Evolutionary conservation across 2,888 invertebrate species (phyloP), one percentile per base, ranked within the genome.

Genomic region (Dioctria linearis): DNA sequence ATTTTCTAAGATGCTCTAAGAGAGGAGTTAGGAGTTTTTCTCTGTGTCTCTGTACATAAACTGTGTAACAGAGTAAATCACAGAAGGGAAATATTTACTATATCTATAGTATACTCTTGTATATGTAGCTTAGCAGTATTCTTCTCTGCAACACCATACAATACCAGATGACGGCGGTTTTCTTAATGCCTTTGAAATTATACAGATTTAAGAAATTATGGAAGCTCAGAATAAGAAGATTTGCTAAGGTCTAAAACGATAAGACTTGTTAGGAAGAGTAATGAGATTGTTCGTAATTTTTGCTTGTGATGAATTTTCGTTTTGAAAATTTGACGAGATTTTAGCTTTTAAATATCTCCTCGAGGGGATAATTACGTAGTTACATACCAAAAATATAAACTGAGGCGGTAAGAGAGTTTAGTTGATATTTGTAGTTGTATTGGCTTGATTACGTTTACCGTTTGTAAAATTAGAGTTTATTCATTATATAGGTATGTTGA

Each of bases 121-220:
- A 59, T 5, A 25, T 11, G 13, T 59, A 6, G n/a, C 59, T 25
- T n/a, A 59, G n/a, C 25, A 5, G n/a, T 11, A 13, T 6, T 13
- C 13, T 59, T 25, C 25, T 25, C 25, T 1, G 25, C 25, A 25
- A 25, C 25, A 25, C 25, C 25, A 25, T 25, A 25, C 25, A 25
- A 11, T 40, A 57, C 42, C 46, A 61, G 75, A 76, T 63, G 63
- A 49, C 63, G 63, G 63, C 25, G 73, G 42, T 46, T 43, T 63
- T 46, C 46, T 76, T 76, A 76, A 76, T 61, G 63, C 76, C 63
- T 61, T 57, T 63, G 51, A 76, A 76, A 76, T 76, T 76, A 76
- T 76, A 76, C 76, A 76, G 76, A 76, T 63, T 76, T 76, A 46
- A 49, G 76, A 63, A 63, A 63, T 76, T 63, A 76, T 63, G 63